These are phyloP conservation scores for Acanthornis magna DNA, from an alignment of 2,797 vertebrate species.

Conservation along the genomic window DNA sequence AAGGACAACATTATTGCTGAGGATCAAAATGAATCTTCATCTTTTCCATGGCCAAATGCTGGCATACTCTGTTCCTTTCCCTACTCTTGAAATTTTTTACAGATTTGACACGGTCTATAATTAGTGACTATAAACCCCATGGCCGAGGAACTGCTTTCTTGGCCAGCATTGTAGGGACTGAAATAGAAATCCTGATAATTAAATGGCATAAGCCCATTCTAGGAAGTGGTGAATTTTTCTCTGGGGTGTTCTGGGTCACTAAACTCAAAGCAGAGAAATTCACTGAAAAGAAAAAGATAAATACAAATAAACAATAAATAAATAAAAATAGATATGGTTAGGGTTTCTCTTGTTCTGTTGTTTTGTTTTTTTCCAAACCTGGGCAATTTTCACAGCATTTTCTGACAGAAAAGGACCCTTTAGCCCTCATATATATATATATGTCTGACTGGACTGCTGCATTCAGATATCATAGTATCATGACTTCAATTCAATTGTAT, in stretches of 20 bases:
- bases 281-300: background rate
- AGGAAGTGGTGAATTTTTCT: background rate
- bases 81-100: background rate
- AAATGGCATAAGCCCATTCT: background rate
- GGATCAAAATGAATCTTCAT: background rate
- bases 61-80: rapidly evolving
- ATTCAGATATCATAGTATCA: background rate
- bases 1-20: background rate
- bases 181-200: background rate
- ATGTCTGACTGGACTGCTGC: background rate
- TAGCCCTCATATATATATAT: background rate
- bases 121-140: background rate
- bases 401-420: background rate
- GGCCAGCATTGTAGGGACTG: background rate
- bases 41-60: background rate
- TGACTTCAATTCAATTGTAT: background rate
- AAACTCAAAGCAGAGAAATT: background rate
- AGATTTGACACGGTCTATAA: background rate
- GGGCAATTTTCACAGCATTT: background rate
- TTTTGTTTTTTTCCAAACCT: background rate
- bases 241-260: background rate
- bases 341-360: background rate
- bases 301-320: background rate
- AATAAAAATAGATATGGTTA: background rate
- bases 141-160: background rate